Evolutionary conservation across 64 coral and sea anemone genomes (phyloP).

Genomic region (Montipora cactus): DNA sequence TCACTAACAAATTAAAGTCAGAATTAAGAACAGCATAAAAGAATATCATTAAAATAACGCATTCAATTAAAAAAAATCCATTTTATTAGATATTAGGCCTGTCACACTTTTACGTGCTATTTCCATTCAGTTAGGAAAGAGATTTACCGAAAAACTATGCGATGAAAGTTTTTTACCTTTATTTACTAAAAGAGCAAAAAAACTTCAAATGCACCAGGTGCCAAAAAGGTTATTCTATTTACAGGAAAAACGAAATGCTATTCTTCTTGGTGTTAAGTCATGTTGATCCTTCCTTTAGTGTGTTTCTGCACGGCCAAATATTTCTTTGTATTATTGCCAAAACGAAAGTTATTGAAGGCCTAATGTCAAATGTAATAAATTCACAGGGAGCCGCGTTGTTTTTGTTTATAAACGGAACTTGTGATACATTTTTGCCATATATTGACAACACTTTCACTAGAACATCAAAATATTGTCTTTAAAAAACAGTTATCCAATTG

Average conservation of each 20-base stretch:
- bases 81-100: too few species aligned
- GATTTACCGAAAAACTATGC: too few species aligned
- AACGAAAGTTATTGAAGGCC: not conserved
- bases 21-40: too few species aligned
- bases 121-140: too few species aligned
- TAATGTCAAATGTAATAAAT: not conserved
- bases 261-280: too few species aligned
- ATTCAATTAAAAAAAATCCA: too few species aligned
- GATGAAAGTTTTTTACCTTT: not conserved
- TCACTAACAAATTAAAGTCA: not conserved
- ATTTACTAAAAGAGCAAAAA: not conserved
- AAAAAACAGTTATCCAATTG: slow-evolving; percentile 24
- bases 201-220: not conserved
- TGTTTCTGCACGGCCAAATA: not conserved
- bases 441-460: not conserved
- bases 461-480: not conserved
- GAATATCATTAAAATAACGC: too few species aligned
- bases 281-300: too few species aligned
- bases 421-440: not conserved
- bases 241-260: too few species aligned
- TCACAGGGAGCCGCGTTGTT: too few species aligned
- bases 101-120: too few species aligned
- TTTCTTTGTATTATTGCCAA: not conserved
- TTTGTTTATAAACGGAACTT: not conserved
- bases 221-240: too few species aligned